Percentiles rank a stretch among this genome's conserved stretches.
Evolutionary conservation across 2,888 invertebrate species (phyloP).

Genomic region (Barypeithes pellucidus): DNA sequence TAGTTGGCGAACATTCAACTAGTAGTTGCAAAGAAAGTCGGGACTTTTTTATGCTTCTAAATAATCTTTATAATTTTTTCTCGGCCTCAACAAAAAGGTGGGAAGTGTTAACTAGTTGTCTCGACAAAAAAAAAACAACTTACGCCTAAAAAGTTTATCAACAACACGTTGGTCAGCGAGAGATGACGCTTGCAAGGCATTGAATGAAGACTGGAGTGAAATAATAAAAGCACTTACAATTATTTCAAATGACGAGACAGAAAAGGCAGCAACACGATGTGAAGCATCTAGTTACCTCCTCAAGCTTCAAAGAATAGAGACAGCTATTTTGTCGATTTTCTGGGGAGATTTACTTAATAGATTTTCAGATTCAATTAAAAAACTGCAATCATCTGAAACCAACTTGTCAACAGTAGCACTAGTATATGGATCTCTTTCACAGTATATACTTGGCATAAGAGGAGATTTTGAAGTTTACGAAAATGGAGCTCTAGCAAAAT

Average conservation of each 20-base stretch:
- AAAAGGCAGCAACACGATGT: neutral
- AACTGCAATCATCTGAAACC: conserved; percentile 2
- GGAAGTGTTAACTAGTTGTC: neutral
- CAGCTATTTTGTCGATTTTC: conserved; percentile 4
- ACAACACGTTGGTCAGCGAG: conserved; percentile 21
- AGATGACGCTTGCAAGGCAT: conserved; percentile 17
- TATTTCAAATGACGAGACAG: conserved; percentile 4
- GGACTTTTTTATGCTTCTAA: conserved; percentile 6
- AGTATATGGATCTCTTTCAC: neutral
- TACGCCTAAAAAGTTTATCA: conserved; percentile 13
- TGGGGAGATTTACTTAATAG: conserved; percentile 1
- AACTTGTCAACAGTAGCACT: neutral
- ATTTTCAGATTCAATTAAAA: neutral
- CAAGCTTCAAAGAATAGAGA: neutral
- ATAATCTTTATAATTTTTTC: conserved; percentile 5
- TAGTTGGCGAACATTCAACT: conserved; percentile 9
- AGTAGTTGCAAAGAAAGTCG: conserved; percentile 7
- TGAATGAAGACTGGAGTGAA: conserved; percentile 6
- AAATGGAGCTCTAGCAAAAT: too few relatives aligned
- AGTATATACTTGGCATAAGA: neutral
- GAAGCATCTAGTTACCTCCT: conserved; percentile 2
- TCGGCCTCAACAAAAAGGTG: conserved; percentile 6
- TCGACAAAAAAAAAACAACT: neutral
- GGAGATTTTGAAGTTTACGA: too few relatives aligned
- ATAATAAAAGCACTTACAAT: neutral